These are phyloP conservation scores for Coranthus polyacanthus DNA, from an alignment of 2,797 vertebrate genomes.

Conservation along the genomic window DNA sequence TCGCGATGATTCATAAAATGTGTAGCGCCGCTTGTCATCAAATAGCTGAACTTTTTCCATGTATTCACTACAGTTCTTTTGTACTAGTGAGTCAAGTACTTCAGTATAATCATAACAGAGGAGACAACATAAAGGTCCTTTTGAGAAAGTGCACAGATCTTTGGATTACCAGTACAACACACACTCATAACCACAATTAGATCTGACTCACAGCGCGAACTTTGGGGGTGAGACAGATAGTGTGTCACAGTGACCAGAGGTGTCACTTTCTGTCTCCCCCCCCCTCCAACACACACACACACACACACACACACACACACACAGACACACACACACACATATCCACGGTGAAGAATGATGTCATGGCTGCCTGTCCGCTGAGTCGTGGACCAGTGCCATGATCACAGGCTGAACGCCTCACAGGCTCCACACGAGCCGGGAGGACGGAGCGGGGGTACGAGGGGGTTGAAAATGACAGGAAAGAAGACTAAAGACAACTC, in stretches of 20 bases:
- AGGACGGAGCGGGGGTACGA: conserved; percentile 22
- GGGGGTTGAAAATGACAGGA: conserved; percentile 36
- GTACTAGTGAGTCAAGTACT: conserved; percentile 1
- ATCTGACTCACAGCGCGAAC: conserved; percentile 52
- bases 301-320: neutral
- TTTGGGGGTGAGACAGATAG: conserved; percentile 50
- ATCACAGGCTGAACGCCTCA: conserved; percentile 65
- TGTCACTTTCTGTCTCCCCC: conserved; percentile 67
- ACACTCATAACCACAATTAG: conserved; percentile 33
- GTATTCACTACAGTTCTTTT: neutral
- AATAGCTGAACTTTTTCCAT: too few relatives aligned
- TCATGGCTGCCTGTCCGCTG: conserved; percentile 70
- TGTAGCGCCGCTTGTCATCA: neutral
- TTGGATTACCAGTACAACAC: conserved; percentile 24
- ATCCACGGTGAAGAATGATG: conserved; percentile 61
- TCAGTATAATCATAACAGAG: neutral
- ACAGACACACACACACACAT: conserved; percentile 30
- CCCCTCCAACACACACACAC: too few relatives aligned
- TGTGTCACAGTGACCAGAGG: conserved; percentile 80
- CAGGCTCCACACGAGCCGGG: conserved; percentile 54
- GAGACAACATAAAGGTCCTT: neutral
- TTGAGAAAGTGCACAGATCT: neutral
- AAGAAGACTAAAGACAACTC: conserved; percentile 18
- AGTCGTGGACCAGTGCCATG: conserved; percentile 62
- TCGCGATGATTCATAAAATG: neutral